Evolutionary conservation across 2,888 invertebrate genomes (phyloP).

Genomic region (Pseudococcus longispinus): DNA sequence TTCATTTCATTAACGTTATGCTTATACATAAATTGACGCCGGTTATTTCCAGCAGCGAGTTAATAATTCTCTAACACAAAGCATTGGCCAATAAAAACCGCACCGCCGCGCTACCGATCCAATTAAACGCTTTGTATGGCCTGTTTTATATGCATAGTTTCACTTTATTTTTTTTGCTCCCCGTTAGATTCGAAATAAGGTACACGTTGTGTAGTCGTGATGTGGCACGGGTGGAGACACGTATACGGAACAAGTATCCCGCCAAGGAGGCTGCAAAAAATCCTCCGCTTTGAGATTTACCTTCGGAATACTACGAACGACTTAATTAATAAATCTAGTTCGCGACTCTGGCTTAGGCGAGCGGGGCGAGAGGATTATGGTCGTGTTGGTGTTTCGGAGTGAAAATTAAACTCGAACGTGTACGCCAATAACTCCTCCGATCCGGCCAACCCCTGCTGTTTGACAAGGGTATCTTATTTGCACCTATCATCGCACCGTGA

Average conservation of each 20-base stretch:
- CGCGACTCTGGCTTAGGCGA: background rate
- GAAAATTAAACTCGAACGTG: slow-evolving; percentile 18
- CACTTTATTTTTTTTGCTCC: background rate
- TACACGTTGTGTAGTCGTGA: background rate
- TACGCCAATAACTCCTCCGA: slow-evolving; percentile 17
- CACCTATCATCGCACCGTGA: slow-evolving; percentile 47
- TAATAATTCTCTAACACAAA: slow-evolving; percentile 24
- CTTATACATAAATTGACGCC: background rate
- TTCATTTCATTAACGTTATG: slow-evolving; percentile 19
- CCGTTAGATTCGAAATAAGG: background rate
- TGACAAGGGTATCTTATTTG: slow-evolving; percentile 55
- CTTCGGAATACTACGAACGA: background rate
- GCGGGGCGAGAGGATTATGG: background rate
- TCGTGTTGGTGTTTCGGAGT: slow-evolving; percentile 24
- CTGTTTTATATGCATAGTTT: slow-evolving; percentile 1
- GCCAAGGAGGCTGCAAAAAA: slow-evolving; percentile 6
- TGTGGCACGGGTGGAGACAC: background rate
- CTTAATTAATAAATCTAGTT: slow-evolving; percentile 26
- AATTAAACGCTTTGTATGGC: slow-evolving; percentile 16
- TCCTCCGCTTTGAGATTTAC: background rate
- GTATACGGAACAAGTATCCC: background rate
- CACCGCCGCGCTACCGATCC: slow-evolving; percentile 26
- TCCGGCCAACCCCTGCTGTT: slow-evolving; percentile 48
- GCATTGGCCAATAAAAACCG: slow-evolving; percentile 7
- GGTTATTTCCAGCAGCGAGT: slow-evolving; percentile 31